Evolutionary conservation across 2,888 invertebrate species (phyloP).

Genomic region (Cephalotes varians): DNA sequence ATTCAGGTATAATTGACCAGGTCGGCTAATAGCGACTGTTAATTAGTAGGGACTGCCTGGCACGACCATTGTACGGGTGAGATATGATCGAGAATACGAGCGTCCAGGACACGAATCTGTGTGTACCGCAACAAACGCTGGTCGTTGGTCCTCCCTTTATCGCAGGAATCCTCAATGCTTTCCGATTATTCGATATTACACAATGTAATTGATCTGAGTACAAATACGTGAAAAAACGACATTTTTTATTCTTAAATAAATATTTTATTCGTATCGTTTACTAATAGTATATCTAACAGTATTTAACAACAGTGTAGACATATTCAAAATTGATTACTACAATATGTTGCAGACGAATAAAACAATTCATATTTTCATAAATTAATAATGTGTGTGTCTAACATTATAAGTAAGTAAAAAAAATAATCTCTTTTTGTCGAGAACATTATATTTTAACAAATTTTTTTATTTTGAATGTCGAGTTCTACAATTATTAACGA

Average conservation of each 20-base stretch:
- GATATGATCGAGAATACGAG: slow-evolving; percentile 71
- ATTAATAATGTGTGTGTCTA: background rate
- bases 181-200: background rate
- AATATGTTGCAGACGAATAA: background rate
- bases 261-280: slow-evolving; percentile 2
- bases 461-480: background rate
- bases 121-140: slow-evolving; percentile 43
- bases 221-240: background rate
- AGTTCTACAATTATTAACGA: background rate
- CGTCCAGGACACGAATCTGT: slow-evolving; percentile 50
- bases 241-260: background rate
- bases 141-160: slow-evolving; percentile 37
- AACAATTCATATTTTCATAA: background rate
- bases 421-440: background rate
- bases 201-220: background rate
- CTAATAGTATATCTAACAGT: background rate
- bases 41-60: slow-evolving; percentile 72
- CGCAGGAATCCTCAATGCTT: slow-evolving; percentile 46
- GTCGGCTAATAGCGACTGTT: slow-evolving; percentile 77
- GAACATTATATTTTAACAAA: background rate
- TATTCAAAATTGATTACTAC: background rate
- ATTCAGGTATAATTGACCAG: slow-evolving; percentile 79
- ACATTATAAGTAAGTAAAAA: background rate
- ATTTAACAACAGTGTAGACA: background rate
- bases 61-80: slow-evolving; percentile 65